Base-by-base conservation (phyloP, 2,888 invertebrate genomes). In the Pseudolycoriella hygida region DNA sequence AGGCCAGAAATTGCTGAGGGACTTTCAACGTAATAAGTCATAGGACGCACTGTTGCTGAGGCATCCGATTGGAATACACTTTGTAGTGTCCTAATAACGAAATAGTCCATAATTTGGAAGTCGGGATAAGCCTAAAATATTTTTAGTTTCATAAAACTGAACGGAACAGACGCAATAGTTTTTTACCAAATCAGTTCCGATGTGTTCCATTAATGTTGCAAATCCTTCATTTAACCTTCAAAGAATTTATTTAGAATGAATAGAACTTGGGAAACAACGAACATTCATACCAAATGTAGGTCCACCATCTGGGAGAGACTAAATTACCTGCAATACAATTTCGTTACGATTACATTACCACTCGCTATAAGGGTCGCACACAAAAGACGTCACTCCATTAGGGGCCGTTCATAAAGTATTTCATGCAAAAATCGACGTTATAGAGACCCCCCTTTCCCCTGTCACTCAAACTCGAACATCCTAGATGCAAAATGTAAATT, bases 181-280 rank as follows among this genome's bases (percentile, higher is more conserved):
- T n/a, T 11, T 37, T 37, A 41, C 41, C 25, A 41, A 25, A 4
- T 41, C 25, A 14, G 25, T 25, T 10, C 25, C 41, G 20, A 25
- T 41, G n/a, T 20, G 20, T 20, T 41, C 20, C 19, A 41, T 20
- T 2, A 41, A 15, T 2, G 41, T 41, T 25, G 41, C 41, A 41
- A 41, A 41, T 2, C 41, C 41, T 25, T 41, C 41, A 25, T 41
- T 41, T 5, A 41, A 14, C n/a, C n/a, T n/a, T n/a, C 38, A 15
- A 38, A 8, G 17, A 38, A 14, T 38, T 17, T 8, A 4, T 38
- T 17, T 17, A 38, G 8, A 31, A 31, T 31, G 8, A 31, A 31
- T 11, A 31, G 10, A 31, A 31, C 11, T 10, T 31, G 11, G 11
- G 11, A 31, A 10, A 31, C 11, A 31, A 10, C 31, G 10, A 31